These are phyloP conservation scores for Tribolium castaneum DNA, from an alignment of 1,140 invertebrate genomes.

Conservation along the genomic window DNA sequence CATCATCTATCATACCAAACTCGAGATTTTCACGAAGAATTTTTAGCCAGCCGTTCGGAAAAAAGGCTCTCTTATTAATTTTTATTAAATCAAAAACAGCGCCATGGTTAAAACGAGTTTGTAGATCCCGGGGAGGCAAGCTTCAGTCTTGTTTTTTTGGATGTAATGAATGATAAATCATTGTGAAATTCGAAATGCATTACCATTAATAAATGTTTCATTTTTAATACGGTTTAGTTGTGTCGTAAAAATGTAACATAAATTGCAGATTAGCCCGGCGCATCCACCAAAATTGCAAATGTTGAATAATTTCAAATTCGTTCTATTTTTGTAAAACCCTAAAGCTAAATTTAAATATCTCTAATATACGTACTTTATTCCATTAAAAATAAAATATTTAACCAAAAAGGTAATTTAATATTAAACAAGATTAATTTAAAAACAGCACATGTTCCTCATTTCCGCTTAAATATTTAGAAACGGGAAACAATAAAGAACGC, in stretches of 20 bases:
- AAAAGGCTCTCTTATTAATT: not conserved
- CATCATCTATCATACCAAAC: slow-evolving; percentile 20
- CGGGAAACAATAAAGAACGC: not conserved
- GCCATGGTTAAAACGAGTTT: not conserved
- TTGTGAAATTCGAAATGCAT: too few species aligned
- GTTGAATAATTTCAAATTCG: too few species aligned
- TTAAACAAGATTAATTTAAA: not conserved
- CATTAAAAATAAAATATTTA: not conserved
- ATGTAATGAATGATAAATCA: too few species aligned
- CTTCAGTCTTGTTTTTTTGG: too few species aligned
- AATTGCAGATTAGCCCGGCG: not conserved
- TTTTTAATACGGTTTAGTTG: too few species aligned
- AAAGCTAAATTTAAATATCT: too few species aligned
- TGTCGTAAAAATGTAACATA: too few species aligned
- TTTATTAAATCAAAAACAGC: not conserved
- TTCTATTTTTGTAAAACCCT: too few species aligned
- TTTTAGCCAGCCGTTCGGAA: not conserved
- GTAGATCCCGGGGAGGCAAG: too few species aligned
- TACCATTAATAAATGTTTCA: too few species aligned
- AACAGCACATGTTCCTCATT: not conserved
- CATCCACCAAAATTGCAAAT: not conserved
- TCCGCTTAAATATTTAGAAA: not conserved
- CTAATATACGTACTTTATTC: not conserved
- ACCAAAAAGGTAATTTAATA: not conserved
- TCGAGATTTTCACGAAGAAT: not conserved